Evolutionary conservation across 1,140 invertebrate species (phyloP), one percentile per base, ranked within the genome.

Genomic region (Drosophila quadrilineata): DNA sequence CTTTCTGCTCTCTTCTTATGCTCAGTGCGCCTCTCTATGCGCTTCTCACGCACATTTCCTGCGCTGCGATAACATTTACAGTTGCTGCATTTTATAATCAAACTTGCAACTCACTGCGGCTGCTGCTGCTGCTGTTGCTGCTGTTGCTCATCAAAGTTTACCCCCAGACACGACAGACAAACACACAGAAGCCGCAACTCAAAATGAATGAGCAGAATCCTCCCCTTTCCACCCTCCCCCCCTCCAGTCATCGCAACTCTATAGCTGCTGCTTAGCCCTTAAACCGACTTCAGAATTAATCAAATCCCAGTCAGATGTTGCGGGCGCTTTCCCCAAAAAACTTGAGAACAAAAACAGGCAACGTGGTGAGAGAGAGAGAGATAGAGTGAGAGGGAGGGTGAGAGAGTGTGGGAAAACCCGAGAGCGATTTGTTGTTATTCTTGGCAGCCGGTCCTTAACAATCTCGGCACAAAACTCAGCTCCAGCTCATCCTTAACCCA

Each of bases 231-330:
- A 4, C 3, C 8, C 22, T 6, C 3, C 8, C n/a, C 3, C 12
- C 14, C 33, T 28, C 3, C 3, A 4, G 17, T 10, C 9, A 8
- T n/a, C 16, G 3, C 36, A 6, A 5, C 29, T 5, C 28, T 14
- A n/a, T n/a, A n/a, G n/a, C n/a, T 52, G 36, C n/a, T 67, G 64
- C 53, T 60, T 71, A 72, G 76, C 75, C 73, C 77, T 84, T 84
- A 84, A 82, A 82, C 77, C 77, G 77, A 82, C 77, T 82, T 82
- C 73, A 82, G 77, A 82, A 82, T 82, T 82, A 82, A 82, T 82
- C 77, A 82, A 82, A 82, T 82, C 73, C 77, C 56, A 82, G 77
- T 82, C 77, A 82, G 77, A 82, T 82, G 76, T 82, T 82, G 80
- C 68, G 76, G 68, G 77, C 76, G 77, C 68, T 82, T n/a, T n/a